Base-by-base conservation (phyloP, 2,113 vertebrate genomes). In the Microtus pennsylvanicus region DNA sequence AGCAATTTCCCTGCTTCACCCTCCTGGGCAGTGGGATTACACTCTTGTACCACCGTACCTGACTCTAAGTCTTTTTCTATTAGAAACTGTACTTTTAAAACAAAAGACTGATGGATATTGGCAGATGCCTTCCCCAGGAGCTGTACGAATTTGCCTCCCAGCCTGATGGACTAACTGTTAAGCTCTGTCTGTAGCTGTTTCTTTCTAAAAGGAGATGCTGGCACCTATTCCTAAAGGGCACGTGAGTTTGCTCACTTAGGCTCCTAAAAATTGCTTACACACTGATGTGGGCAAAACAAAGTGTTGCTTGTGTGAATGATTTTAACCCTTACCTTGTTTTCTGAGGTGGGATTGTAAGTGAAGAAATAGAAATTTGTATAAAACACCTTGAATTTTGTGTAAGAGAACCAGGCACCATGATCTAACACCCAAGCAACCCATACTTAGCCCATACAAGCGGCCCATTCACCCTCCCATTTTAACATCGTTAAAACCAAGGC, bases 331-430 rank as follows among this genome's bases (percentile, higher is more conserved):
- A 10, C 26, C 5, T 50, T 69, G 16, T 92, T 92, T 85, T n/a
- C 70, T 92, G 38, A 81, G 65, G 42, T 88, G 55, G 69, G 28
- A 78, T 33, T 72, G 22, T 24, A 76, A 93, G 24, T 33, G 55
- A 70, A 82, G 42, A 90, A 94, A 76, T 14, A 28, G n/a, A 58
- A 75, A 45, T 14, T 55, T 94, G 91, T 65, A 13, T 80, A 93
- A 90, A 92, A 24, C n/a, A 61, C 28, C 94, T 93, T 38, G n/a
- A 85, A 89, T 83, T 92, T 82, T 94, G 11, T 50, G 4, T 78
- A 33, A 24, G 2, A 33, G 30, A 82, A 45, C 52, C 42, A 69
- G 2, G 2, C 35, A 19, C 26, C 5, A 4, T 7, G 35, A 21
- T 74, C 94, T 58, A 26, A 70, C 74, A 75, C 12, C 3, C 22